Evolutionary conservation across 2,888 invertebrate species (phyloP).

Genomic region (Tachystola acroxantha): DNA sequence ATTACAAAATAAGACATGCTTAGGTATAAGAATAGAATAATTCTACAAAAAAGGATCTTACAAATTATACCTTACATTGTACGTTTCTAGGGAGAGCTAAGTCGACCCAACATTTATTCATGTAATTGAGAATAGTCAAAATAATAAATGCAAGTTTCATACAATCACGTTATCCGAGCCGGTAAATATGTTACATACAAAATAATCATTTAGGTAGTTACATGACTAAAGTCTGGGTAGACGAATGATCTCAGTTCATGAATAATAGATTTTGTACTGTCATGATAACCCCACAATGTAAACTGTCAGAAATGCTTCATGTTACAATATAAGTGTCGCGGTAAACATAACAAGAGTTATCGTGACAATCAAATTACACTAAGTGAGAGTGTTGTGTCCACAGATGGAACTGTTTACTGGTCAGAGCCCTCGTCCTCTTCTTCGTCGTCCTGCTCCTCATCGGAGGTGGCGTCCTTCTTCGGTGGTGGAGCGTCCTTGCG

Average conservation of each 20-base stretch:
- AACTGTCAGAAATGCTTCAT: conserved; percentile 15
- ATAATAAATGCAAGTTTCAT: conserved; percentile 54
- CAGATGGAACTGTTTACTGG: conserved; percentile 59
- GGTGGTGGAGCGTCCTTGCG: conserved; percentile 71
- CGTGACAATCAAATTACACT: conserved; percentile 71
- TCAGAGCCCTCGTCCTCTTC: conserved; percentile 74
- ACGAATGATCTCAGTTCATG: conserved; percentile 47
- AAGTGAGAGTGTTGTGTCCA: conserved; percentile 50
- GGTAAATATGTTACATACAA: conserved; percentile 8
- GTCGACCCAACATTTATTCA: conserved; percentile 61
- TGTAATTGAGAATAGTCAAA: conserved; percentile 36
- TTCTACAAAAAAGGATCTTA: conserved; percentile 71
- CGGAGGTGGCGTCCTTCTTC: conserved; percentile 70
- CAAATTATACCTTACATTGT: conserved; percentile 73
- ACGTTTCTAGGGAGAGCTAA: conserved; percentile 70
- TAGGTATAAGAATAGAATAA: conserved; percentile 52
- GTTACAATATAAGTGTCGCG: conserved; percentile 7
- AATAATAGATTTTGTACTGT: conserved; percentile 46
- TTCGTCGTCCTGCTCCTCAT: conserved; percentile 72
- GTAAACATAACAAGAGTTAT: conserved; percentile 41
- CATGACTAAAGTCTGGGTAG: conserved; percentile 61
- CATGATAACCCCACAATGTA: conserved; percentile 55
- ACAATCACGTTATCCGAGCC: conserved; percentile 23
- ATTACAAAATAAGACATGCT: conserved; percentile 74
- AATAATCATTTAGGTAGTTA: neutral